Evolutionary conservation across 2,888 invertebrate species (phyloP), one percentile per base, ranked within the genome.

Genomic region (Catonia carolina): DNA sequence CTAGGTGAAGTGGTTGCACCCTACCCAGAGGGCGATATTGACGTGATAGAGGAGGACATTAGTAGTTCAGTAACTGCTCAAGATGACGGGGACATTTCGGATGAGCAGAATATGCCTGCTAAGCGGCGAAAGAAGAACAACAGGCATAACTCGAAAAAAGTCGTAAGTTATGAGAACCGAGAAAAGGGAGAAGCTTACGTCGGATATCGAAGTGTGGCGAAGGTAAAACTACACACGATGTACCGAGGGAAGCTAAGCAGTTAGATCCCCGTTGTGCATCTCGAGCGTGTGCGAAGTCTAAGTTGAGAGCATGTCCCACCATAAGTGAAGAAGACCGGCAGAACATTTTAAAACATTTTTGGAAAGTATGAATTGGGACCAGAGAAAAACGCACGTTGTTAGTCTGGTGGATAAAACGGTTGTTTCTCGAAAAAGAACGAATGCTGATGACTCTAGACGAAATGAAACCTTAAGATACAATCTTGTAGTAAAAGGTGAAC

Each of bases 141-240:
- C 18, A 50, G 35, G 35, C 35, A 50, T 2, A 50, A 50, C 17
- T 50, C 33, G 51, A 50, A 18, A n/a, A 50, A 50, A 50, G 17
- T 15, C 20, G 35, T 35, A n/a, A 35, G 18, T 18, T 50, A 35
- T 39, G 41, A 52, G 12, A 39, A 39, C 20, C 42, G 53, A 42
- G 17, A 53, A 23, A 53, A 54, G 20, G 54, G 54, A 35, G 54
- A 54, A 14, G 47, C 54, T 35, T 47, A 47, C 47, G 8, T 54
- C n/a, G 47, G 47, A 35, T 54, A 47, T 39, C 27, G 47, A 47
- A 54, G 54, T 53, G 35, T 47, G 35, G 35, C n/a, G 31, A 31
- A 18, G 54, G 54, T 18, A 31, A 53, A 45, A 33, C 18, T 45
- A 45, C 53, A 33, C 53, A 53, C 33, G 53, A 53, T 45, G 20